Percentiles rank a stretch among this genome's conserved stretches.
Conservation (phyloP, 2,888 invertebrate species). For the Hirtodrosophila alboralis region DNA sequence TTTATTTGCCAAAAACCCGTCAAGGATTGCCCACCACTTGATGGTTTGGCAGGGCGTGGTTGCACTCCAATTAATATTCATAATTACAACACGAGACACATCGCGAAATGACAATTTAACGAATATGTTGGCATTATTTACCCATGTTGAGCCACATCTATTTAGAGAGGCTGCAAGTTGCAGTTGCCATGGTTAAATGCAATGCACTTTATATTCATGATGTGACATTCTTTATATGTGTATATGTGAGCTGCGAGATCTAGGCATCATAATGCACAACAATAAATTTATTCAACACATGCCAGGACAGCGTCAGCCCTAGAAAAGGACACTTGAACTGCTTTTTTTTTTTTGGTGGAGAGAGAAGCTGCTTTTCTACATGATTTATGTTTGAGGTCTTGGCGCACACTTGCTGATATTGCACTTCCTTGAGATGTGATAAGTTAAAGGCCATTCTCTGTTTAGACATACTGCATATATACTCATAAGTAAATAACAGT, state of each 20-base stretch:
- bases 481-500: constrained; percentile 35
- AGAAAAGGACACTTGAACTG: constrained; percentile 47
- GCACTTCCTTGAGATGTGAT: constrained; percentile 47
- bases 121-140: constrained; percentile 45
- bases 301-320: constrained; percentile 40
- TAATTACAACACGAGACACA: constrained; percentile 54
- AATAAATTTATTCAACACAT: constrained; percentile 78
- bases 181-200: constrained; percentile 53
- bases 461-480: constrained; percentile 11
- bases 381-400: constrained; percentile 69
- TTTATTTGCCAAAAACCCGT: constrained; percentile 57
- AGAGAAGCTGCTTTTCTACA: constrained; percentile 13
- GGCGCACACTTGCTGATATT: constrained; percentile 69
- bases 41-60: constrained; percentile 15
- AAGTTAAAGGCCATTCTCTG: constrained; percentile 5
- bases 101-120: constrained; percentile 27
- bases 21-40: constrained; percentile 23
- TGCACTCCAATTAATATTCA: constrained; percentile 70
- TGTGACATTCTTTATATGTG: constrained; percentile 51
- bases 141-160: constrained; percentile 39
- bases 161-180: constrained; percentile 15
- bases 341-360: constrained; percentile 32
- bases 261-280: constrained; percentile 74
- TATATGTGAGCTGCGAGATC: constrained; percentile 23
- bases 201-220: constrained; percentile 76